A percentile compares a stretch with the other conserved stretches of the same genome.
phyloP scores from a whole-genome alignment of 2,113 vertebrate species.

The Osmerus mordax region DNA sequence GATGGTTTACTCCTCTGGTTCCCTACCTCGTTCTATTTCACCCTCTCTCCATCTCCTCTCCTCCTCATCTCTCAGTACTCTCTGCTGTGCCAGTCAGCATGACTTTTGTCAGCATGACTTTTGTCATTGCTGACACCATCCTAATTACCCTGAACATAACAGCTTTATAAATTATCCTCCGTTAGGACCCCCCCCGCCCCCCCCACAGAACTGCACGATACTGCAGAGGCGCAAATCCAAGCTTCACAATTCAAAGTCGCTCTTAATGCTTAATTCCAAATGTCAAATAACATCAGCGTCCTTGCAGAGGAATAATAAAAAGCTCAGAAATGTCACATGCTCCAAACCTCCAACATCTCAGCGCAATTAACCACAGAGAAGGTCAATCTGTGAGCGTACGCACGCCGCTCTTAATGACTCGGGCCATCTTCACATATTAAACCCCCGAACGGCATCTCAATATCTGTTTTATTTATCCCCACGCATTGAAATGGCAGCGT shows the following conservation, averaged over 20 bases:
- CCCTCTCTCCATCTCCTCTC: too few species aligned
- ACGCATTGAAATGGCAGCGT: not conserved
- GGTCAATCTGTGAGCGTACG: not conserved
- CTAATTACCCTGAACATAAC: too few species aligned
- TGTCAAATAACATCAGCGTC: slow-evolving; percentile 1
- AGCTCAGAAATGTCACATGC: not conserved
- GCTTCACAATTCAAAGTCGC: not conserved
- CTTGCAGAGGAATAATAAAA: not conserved
- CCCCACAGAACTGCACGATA: too few species aligned
- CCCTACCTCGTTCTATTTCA: too few species aligned
- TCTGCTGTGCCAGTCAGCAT: too few species aligned
- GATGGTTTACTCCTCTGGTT: too few species aligned
- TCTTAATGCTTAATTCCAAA: not conserved
- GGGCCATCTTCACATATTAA: not conserved
- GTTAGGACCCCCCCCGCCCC: too few species aligned
- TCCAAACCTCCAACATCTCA: not conserved
- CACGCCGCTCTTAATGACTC: not conserved
- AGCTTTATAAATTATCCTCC: too few species aligned
- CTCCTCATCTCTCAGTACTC: too few species aligned
- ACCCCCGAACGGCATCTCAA: not conserved
- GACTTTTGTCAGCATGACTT: too few species aligned
- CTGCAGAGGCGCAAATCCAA: not conserved
- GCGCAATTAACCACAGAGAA: not conserved
- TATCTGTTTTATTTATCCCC: not conserved
- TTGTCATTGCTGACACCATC: too few species aligned